These are phyloP conservation scores for Menidia beryllina DNA, from an alignment of 2,113 vertebrate genomes.

Conservation along the genomic window DNA sequence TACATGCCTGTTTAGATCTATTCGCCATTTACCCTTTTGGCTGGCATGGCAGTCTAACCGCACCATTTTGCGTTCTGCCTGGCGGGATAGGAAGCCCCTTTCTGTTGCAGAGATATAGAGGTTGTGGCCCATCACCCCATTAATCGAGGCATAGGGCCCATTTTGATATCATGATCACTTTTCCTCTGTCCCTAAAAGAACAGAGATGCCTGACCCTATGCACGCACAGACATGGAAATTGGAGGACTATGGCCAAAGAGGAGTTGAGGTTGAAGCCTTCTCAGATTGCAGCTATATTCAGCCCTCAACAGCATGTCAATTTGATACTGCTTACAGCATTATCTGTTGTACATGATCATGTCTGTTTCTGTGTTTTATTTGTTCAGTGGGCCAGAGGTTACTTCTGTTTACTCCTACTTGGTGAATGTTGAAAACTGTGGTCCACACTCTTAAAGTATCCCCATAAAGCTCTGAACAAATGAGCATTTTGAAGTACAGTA, in stretches of 20 bases:
- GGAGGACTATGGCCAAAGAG: not conserved
- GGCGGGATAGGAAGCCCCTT: not conserved
- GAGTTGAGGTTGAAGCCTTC: not conserved
- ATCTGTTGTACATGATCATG: not conserved
- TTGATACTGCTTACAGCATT: not conserved
- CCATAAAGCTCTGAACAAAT: not conserved
- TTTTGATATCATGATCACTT: not conserved
- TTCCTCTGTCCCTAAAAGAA: not conserved
- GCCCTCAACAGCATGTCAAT: not conserved
- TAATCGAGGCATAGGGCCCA: not conserved
- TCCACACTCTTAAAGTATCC: not conserved
- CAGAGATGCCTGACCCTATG: not conserved
- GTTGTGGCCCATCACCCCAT: not conserved
- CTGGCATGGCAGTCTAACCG: not conserved
- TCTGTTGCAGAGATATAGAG: not conserved
- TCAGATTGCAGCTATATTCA: conserved; percentile 1
- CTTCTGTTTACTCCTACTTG: not conserved
- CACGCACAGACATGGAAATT: not conserved
- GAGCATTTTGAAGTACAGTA: not conserved
- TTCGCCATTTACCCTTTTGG: not conserved
- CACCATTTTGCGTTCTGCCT: not conserved
- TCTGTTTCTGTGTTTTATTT: conserved; percentile 3
- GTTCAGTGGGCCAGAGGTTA: not conserved
- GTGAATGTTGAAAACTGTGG: no score
- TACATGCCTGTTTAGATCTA: not conserved